These are phyloP conservation scores for Loriculus beryllinus DNA, from an alignment of 2,797 vertebrate genomes.

Conservation along the genomic window DNA sequence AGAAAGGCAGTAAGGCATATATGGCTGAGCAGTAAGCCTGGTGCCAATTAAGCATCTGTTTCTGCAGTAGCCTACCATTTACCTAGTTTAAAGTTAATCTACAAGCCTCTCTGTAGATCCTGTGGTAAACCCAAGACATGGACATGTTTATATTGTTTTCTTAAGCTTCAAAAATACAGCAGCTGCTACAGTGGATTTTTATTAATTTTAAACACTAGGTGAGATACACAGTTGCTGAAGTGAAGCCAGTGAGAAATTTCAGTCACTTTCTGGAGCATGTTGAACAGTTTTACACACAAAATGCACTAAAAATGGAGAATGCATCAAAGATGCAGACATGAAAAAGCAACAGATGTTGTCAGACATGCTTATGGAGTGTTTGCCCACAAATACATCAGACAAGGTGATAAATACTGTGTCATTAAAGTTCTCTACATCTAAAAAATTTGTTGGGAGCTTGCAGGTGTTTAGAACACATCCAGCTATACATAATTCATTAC, in stretches of 20 bases:
- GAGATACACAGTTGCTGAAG: not conserved
- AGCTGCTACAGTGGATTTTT: not conserved
- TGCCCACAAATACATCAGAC: not conserved
- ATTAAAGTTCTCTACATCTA: not conserved
- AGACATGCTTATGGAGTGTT: not conserved
- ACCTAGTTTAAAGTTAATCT: not conserved
- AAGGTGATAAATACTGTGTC: not conserved
- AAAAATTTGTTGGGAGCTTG: fast-evolving
- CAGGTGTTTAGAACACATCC: not conserved
- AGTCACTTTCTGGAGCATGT: not conserved
- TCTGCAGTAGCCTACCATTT: not conserved
- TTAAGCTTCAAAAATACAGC: not conserved
- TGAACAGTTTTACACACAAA: not conserved
- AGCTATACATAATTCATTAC: fast-evolving
- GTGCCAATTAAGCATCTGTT: not conserved
- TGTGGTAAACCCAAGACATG: not conserved
- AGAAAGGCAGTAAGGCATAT: not conserved
- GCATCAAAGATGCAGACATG: not conserved
- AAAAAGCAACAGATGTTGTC: not conserved
- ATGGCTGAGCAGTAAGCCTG: not conserved
- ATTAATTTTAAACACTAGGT: not conserved
- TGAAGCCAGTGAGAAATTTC: not conserved
- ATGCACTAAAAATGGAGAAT: not conserved
- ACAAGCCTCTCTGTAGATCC: not conserved
- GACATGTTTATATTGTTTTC: not conserved